phyloP scores from a whole-genome alignment of 2,888 invertebrate species.

The Pristionchus fissidentatus region DNA sequence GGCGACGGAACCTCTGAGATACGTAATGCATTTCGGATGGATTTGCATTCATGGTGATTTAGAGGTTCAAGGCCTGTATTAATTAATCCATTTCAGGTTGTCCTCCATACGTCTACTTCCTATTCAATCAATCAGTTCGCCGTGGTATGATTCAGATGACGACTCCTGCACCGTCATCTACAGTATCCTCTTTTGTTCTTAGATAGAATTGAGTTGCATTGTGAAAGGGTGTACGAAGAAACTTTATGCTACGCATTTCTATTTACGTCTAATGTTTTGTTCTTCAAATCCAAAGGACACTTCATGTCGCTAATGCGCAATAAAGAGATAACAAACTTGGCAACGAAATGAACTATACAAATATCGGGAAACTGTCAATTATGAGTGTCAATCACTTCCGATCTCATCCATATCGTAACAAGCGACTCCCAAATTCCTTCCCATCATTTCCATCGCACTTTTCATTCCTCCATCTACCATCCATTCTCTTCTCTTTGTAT shows the following conservation, averaged over 20 bases:
- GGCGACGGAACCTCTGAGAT: not conserved
- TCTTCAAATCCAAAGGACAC: too few species aligned
- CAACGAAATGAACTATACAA: too few species aligned
- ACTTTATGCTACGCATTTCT: too few species aligned
- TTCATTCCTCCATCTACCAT: not conserved
- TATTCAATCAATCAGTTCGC: not conserved
- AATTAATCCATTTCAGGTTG: not conserved
- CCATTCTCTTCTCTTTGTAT: not conserved
- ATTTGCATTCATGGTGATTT: not conserved
- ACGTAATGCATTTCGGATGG: constrained; percentile 5
- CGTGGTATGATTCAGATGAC: not conserved
- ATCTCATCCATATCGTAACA: too few species aligned
- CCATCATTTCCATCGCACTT: not conserved
- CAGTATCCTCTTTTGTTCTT: too few species aligned
- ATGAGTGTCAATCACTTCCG: too few species aligned
- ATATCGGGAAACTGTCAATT: too few species aligned
- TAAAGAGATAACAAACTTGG: too few species aligned
- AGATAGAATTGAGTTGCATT: too few species aligned
- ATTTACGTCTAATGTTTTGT: too few species aligned
- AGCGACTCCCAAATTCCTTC: not conserved
- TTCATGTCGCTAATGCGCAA: too few species aligned
- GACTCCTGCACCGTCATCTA: not conserved
- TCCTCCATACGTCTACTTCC: not conserved
- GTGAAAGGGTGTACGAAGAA: too few species aligned
- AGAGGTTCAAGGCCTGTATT: not conserved